Evolutionary conservation across 1,140 invertebrate genomes (phyloP), one percentile per base, ranked within the genome.

Genomic region (Drosophila tsacasi): DNA sequence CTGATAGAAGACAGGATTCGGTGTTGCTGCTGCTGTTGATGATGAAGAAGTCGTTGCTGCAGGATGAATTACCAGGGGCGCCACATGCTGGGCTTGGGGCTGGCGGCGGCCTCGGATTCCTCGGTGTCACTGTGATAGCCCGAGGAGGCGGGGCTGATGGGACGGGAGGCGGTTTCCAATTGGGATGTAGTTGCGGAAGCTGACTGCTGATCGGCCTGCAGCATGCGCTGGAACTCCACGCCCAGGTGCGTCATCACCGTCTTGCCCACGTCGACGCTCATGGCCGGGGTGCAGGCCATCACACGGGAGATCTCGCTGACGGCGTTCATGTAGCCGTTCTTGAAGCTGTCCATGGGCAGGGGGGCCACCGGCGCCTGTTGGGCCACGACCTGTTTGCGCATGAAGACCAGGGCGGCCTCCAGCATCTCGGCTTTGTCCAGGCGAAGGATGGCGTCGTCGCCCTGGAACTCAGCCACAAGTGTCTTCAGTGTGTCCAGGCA

Each of bases 341-440:
- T 95, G 94, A 98, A 98, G 74, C 97, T 95, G 79, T 97, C 95
- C 80, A 92, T 91, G 5, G 91, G 91, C 44, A 87, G 64, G 10
- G 58, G 96, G 94, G 83, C 96, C 95, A 78, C 62, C 4, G 74
- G 74, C 57, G 86, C 83, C 76, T 90, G 85, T 30, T 91, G 83
- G 59, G 78, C 75, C 52, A 82, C 78, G 50, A 78, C 75, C 76
- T 92, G 71, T 62, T 91, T 90, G 96, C 96, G 91, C 73, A 98
- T 94, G 93, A 97, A 97, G 78, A 96, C 96, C 47, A 98, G 97
- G 10, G 97, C 97, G 93, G 98, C 94, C 93, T 99, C 98, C 68
- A 99, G 94, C 91, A 99, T 99, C 93, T 99, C 98, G 21, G 98
- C 98, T 93, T 99, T 99, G 93, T 99, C 98, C 91, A 99, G 93